These are phyloP conservation scores for Lagothrix lagotricha DNA, from an alignment of 2,797 vertebrate species.

Conservation along the genomic window DNA sequence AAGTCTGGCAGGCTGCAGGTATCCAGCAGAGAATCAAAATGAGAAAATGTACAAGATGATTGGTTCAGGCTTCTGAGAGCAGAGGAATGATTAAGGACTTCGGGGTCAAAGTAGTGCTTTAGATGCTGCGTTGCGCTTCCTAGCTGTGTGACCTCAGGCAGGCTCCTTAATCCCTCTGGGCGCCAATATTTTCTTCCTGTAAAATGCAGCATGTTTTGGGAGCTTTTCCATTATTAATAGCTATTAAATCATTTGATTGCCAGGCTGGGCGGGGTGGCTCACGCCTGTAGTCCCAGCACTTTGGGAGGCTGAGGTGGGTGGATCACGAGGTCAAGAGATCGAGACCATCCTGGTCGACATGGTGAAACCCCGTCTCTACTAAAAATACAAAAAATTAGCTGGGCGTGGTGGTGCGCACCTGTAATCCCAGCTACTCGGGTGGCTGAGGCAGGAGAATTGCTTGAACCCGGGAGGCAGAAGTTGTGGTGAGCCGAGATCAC, in stretches of 20 bases:
- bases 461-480: too few relatives aligned
- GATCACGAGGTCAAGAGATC: too few relatives aligned
- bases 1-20: neutral
- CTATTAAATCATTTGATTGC: neutral
- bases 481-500: too few relatives aligned
- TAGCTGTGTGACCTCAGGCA: accelerated
- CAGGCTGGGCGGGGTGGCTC: too few relatives aligned
- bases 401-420: too few relatives aligned
- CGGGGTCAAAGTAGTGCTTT: accelerated
- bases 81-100: neutral
- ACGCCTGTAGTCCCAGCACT: too few relatives aligned
- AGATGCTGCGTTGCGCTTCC: accelerated
- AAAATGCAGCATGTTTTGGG: neutral
- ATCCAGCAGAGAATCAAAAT: neutral
- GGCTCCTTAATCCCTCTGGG: neutral
- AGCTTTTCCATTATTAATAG: neutral
- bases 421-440: too few relatives aligned
- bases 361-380: too few relatives aligned
- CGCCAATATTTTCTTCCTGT: neutral
- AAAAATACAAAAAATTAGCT: too few relatives aligned
- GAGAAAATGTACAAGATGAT: neutral
- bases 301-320: too few relatives aligned
- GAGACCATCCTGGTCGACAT: too few relatives aligned
- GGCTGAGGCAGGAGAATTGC: too few relatives aligned
- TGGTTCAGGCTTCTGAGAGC: neutral